A percentile compares a stretch with the other conserved stretches of the same genome.
These are phyloP conservation scores for Drosophila serrata DNA, from an alignment of 1,140 invertebrate species.

Conservation along the genomic window DNA sequence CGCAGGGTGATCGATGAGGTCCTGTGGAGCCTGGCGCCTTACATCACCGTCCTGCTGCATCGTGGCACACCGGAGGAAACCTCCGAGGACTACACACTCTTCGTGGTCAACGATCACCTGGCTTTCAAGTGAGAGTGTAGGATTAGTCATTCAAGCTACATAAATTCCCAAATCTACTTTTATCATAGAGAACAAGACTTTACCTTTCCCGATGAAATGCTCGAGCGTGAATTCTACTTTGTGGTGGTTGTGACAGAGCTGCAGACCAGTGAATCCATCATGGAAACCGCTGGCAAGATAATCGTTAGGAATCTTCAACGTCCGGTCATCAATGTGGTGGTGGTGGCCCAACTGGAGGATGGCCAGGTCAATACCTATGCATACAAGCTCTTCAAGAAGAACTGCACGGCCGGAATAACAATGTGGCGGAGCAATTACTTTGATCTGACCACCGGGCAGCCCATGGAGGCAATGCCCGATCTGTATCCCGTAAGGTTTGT, in stretches of 20 bases:
- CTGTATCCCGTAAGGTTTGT: conserved; percentile 45
- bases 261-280: not conserved
- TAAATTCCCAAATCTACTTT: too few species aligned
- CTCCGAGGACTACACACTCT: conserved; percentile 56
- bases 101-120: conserved; percentile 43
- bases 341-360: conserved; percentile 30
- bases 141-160: not conserved
- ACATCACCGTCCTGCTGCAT: conserved; percentile 44
- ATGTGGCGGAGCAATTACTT: conserved; percentile 37
- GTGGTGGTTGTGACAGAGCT: conserved; percentile 46
- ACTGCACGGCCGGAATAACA: conserved; percentile 32
- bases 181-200: conserved; percentile 18
- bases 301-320: conserved; percentile 13
- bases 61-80: conserved; percentile 6
- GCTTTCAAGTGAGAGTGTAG: conserved; percentile 45
- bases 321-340: conserved; percentile 53
- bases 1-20: conserved; percentile 39
- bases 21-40: conserved; percentile 11
- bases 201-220: conserved; percentile 9
- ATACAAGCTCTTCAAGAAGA: conserved; percentile 42
- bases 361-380: conserved; percentile 39
- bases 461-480: not conserved
- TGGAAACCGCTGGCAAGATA: not conserved
- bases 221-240: conserved; percentile 59
- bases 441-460: not conserved